phyloP scores from a whole-genome alignment of 2,797 vertebrate genomes.

The Chrosomus eos region DNA sequence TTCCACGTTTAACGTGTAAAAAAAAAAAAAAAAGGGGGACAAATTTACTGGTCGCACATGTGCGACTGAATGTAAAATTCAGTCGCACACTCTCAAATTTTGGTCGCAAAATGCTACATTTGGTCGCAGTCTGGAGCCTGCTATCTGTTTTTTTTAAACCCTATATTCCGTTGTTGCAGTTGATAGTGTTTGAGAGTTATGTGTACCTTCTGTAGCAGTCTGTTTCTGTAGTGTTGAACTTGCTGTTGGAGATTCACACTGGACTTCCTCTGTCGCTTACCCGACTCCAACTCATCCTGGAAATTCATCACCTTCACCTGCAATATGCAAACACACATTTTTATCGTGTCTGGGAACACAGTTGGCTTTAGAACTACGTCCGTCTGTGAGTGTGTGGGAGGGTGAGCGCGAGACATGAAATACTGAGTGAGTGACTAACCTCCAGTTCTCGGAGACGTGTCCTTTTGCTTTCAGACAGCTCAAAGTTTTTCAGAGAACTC shows the following conservation, averaged over 20 bases:
- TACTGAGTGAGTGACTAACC: slow-evolving; percentile 57
- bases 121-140: no score
- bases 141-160: neutral
- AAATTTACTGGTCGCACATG: no score
- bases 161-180: neutral
- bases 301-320: slow-evolving; percentile 84
- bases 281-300: slow-evolving; percentile 83
- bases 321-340: slow-evolving; percentile 19
- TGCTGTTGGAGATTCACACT: slow-evolving; percentile 79
- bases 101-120: no score
- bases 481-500: slow-evolving; percentile 76
- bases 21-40: no score
- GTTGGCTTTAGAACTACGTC: neutral
- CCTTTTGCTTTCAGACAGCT: slow-evolving; percentile 82
- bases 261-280: slow-evolving; percentile 76
- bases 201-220: slow-evolving; percentile 81
- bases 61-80: no score
- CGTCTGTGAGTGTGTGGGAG: neutral
- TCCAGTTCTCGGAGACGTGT: slow-evolving; percentile 81
- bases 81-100: no score
- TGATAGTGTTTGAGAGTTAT: neutral
- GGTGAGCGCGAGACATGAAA: neutral
- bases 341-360: neutral
- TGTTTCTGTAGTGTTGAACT: slow-evolving; percentile 81
- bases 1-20: no score